Conservation (phyloP, 2,888 invertebrate genomes). For the Orthonychiurus folsomi region DNA sequence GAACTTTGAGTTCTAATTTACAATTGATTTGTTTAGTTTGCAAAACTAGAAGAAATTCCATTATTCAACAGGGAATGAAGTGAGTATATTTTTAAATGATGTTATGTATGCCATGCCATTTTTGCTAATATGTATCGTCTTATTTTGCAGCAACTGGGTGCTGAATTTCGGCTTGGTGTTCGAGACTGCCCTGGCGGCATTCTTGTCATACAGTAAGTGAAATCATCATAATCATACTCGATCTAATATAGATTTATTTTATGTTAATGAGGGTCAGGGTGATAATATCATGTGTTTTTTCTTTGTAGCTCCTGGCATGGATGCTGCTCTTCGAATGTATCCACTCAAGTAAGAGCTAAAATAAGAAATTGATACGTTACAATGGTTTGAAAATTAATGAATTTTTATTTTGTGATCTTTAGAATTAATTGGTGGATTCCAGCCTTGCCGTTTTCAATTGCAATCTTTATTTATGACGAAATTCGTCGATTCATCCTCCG, state of each 20-base stretch:
- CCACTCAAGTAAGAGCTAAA: conserved; percentile 86
- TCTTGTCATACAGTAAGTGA: conserved; percentile 95
- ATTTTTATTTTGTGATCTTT: too few relatives aligned
- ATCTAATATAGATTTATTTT: conserved; percentile 5
- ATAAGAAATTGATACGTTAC: not conserved
- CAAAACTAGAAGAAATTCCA: conserved; percentile 93
- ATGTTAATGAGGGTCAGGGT: not conserved
- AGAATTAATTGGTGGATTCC: conserved; percentile 99
- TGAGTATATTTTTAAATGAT: too few relatives aligned
- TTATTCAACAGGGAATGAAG: conserved; percentile 95
- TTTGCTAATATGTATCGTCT: too few relatives aligned
- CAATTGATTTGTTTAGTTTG: too few relatives aligned
- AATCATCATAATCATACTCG: too few relatives aligned
- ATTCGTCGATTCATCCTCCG: conserved; percentile 92
- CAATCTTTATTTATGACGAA: conserved; percentile 99
- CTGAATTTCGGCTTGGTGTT: conserved; percentile 91
- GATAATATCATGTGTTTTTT: conserved; percentile 13
- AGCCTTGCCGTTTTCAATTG: conserved; percentile 92
- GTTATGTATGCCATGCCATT: not conserved
- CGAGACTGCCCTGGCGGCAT: conserved; percentile 88
- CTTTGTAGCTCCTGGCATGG: conserved; percentile 83
- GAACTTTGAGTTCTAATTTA: too few relatives aligned
- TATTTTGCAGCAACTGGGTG: conserved; percentile 90
- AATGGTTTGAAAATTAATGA: conserved; percentile 3
- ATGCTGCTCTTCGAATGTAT: conserved; percentile 94